Conservation (phyloP, 1,140 invertebrate genomes). For the Phocides pigmalion region DNA sequence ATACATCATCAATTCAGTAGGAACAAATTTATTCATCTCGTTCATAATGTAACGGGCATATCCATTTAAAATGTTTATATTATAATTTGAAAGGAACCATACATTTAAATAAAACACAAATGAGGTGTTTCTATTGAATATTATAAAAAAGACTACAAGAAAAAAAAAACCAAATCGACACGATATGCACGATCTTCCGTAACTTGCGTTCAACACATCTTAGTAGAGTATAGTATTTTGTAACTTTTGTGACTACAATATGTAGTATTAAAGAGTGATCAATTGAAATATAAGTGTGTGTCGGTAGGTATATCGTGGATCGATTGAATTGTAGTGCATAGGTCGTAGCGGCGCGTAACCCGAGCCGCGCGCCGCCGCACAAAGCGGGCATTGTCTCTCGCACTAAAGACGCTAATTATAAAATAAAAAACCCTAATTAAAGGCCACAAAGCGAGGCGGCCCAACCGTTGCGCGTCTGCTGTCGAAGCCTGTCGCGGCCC, state of each 20-base stretch:
- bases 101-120: too few relatives aligned
- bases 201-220: too few relatives aligned
- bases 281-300: background rate
- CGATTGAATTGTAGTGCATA: slow-evolving; percentile 3
- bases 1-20: too few relatives aligned
- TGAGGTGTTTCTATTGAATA: too few relatives aligned
- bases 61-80: too few relatives aligned
- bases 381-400: slow-evolving; percentile 24
- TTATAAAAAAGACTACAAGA: too few relatives aligned
- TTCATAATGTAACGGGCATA: too few relatives aligned
- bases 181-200: too few relatives aligned
- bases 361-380: slow-evolving; percentile 21
- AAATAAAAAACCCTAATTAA: slow-evolving; percentile 63
- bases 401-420: slow-evolving; percentile 50
- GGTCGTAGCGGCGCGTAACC: slow-evolving; percentile 17
- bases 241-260: background rate
- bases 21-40: too few relatives aligned
- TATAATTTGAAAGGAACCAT: too few relatives aligned
- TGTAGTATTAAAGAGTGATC: background rate
- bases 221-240: too few relatives aligned
- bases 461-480: slow-evolving; percentile 16
- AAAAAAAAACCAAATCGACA: too few relatives aligned
- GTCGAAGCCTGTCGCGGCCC: background rate
- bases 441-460: slow-evolving; percentile 39
- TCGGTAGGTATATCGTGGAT: background rate